Percentiles rank a stretch among this genome's conserved stretches.
These are phyloP conservation scores for Pelobates fuscus DNA, from an alignment of 2,113 vertebrate species.

Conservation along the genomic window DNA sequence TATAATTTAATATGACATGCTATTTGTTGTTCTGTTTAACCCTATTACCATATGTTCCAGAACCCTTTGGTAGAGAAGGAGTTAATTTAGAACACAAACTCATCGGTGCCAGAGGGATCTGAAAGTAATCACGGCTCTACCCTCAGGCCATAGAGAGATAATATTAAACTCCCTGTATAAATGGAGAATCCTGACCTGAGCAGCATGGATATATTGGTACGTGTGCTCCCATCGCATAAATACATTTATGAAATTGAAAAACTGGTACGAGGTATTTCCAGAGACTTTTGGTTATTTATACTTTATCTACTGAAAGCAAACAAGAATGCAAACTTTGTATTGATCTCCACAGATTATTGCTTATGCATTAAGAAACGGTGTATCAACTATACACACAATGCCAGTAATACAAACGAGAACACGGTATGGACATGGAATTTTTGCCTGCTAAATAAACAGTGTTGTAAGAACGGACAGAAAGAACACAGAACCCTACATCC, in stretches of 20 bases:
- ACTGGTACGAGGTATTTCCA: not conserved
- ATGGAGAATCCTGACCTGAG: not conserved
- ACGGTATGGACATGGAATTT: slow-evolving; percentile 64
- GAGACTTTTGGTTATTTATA: not conserved
- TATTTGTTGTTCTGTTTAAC: not conserved
- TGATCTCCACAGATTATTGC: not conserved
- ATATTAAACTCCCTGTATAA: not conserved
- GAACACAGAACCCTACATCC: slow-evolving; percentile 63
- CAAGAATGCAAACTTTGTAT: not conserved
- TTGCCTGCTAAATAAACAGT: slow-evolving; percentile 61
- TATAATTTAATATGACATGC: not conserved
- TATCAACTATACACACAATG: slow-evolving; percentile 56
- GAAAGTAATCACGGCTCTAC: not conserved
- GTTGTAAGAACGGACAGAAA: slow-evolving; percentile 68
- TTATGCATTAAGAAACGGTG: not conserved
- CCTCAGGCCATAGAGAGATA: not conserved
- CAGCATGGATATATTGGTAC: not conserved
- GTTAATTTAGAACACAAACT: not conserved
- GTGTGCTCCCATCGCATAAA: no score
- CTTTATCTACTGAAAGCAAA: not conserved
- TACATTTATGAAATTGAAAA: not conserved
- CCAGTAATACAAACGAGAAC: slow-evolving; percentile 64
- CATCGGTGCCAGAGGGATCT: not conserved
- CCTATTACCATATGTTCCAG: not conserved
- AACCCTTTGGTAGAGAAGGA: not conserved